Evolutionary conservation across 2,797 vertebrate species (phyloP), one percentile per base, ranked within the genome.

Genomic region (Microctenopoma lineatum): DNA sequence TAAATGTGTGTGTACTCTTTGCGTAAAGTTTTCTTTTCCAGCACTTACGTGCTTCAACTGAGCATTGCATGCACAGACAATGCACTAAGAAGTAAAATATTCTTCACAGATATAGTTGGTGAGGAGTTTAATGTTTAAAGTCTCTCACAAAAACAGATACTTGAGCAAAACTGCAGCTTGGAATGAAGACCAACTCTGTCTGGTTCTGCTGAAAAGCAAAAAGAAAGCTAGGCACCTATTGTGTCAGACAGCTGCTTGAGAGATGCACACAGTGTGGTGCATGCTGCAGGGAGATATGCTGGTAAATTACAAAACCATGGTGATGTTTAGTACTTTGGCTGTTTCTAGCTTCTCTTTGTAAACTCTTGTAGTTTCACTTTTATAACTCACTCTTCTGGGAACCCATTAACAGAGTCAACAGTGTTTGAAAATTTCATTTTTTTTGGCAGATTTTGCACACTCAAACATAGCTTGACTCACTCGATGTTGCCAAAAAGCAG

Each of bases 211-310:
- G 12, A 64, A 75, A 66, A 82, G 51, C 34, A 62, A 57, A 78
- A 67, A 51, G 2, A 34, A 42, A 21, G 25, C 25, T 26, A 44
- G 65, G 74, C 51, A 80, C 57, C 79, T 79, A 80, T 73, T 87
- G 72, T 69, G 61, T 38, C 66, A 68, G 58, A 73, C 78, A 75
- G 65, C 75, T 77, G 70, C 52, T 63, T 56, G 53, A 27, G 50
- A 84, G 64, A 75, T 81, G 52, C 29, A 39, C 65, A 72, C 80
- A 73, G 73, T 56, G 29, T 66, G 73, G 59, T 41, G 52, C n/a
- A 36, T 59, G 59, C 57, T 70, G 53, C 53, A 60, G 29, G 25
- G n/a, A 78, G 42, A 73, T 36, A 54, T 10, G 21, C 42, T 29
- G 47, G 29, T 70, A 66, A 67, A 74, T 77, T 61, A 46, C 58